Percentiles rank a stretch among this genome's conserved stretches.
Conservation (phyloP, 2,888 invertebrate genomes). For the Cerceris rybyensis region DNA sequence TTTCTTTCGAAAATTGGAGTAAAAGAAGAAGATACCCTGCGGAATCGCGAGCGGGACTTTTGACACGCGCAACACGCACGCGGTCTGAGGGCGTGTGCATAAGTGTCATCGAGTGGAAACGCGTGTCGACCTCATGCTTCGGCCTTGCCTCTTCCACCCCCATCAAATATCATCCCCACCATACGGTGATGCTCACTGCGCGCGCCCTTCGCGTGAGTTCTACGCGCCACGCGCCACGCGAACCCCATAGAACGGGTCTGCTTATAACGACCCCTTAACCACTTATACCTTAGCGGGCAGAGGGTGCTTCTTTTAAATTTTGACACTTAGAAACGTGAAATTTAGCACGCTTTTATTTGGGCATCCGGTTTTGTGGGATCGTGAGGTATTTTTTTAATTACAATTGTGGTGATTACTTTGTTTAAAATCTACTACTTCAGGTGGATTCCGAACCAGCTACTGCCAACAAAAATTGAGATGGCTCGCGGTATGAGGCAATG, state of each 20-base stretch:
- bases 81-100: conserved; percentile 69
- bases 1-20: background rate
- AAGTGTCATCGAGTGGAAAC: conserved; percentile 73
- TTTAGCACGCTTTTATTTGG: too few species aligned
- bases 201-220: conserved; percentile 44
- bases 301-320: background rate
- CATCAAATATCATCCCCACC: conserved; percentile 62
- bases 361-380: too few species aligned
- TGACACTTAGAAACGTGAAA: background rate
- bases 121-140: conserved; percentile 77
- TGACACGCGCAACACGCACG: conserved; percentile 59
- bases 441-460: too few species aligned
- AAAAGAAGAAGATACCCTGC: conserved; percentile 6
- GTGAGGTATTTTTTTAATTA: too few species aligned
- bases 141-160: conserved; percentile 58
- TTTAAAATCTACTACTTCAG: too few species aligned
- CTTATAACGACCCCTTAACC: conserved; percentile 16
- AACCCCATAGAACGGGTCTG: background rate
- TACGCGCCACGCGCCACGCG: conserved; percentile 36
- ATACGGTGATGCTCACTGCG: conserved; percentile 45
- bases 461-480: too few species aligned
- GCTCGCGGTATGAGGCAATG: too few species aligned
- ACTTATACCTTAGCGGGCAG: conserved; percentile 16
- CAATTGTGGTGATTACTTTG: too few species aligned
- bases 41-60: conserved; percentile 29